Base-by-base conservation (phyloP, 2,888 invertebrate genomes). In the Volucella inanis region DNA sequence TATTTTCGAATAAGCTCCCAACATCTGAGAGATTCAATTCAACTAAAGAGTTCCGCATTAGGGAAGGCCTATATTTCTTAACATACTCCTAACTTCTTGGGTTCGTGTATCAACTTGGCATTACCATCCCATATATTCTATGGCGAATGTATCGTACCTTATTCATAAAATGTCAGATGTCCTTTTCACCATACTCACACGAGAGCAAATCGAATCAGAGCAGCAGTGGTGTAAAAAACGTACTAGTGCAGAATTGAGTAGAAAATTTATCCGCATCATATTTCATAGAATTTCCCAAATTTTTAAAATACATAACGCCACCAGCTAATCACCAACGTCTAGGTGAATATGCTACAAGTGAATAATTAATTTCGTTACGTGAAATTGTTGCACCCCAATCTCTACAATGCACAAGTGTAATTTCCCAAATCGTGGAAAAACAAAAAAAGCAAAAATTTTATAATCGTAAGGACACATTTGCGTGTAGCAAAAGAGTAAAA, bases 221-320 rank as follows among this genome's bases (percentile, higher is more conserved):
- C 18, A 59, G 59, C 55, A 14, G 75, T 75, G 78, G 83, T 78
- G 78, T 75, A 61, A 67, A 71, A 77, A 47, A 62, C 43, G 50
- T 67, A 75, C 70, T 52, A 79, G 70, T 75, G 59, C 54, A 84
- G 72, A 70, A 79, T 59, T 61, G 65, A 61, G 70, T 54, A 79
- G 70, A 79, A 31, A 75, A 38, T 47, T 74, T 79, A 65, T 84
- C 75, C 75, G 65, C 78, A 79, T 57, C 52, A 74, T 68, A 74
- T 78, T 75, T 39, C 75, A 79, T 55, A 57, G 75, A 79, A 64
- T 70, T 50, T 49, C 52, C 50, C 45, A 41, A 31, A 65, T 65
- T 52, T 57, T 11, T 43, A 49, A 74, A 79, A 70, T 15, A 78
- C 50, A 54, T 59, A 70, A 65, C 64, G 75, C 59, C 54, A 61